These are phyloP conservation scores for Callyntrura sp. DNA, from an alignment of 2,888 invertebrate genomes.

Conservation along the genomic window DNA sequence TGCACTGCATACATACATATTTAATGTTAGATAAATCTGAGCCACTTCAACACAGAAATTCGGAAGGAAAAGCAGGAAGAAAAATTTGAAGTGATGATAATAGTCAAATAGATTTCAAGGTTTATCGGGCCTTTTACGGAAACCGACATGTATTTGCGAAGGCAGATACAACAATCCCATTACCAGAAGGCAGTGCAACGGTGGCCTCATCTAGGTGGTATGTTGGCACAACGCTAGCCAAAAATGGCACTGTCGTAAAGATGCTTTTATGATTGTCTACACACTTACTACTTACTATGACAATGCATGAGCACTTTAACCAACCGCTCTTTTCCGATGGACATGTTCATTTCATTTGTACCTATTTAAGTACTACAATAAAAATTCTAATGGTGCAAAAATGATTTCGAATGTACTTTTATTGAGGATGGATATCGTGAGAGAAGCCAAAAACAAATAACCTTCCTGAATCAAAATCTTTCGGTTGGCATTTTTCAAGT, in stretches of 20 bases:
- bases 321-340: too few species aligned
- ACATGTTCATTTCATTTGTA: too few species aligned
- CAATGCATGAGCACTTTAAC: neutral
- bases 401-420: too few species aligned
- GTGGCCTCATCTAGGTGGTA: neutral
- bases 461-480: too few species aligned
- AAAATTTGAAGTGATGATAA: neutral
- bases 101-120: slow-evolving; percentile 38
- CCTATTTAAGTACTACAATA: too few species aligned
- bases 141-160: neutral
- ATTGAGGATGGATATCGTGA: too few species aligned
- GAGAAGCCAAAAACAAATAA: too few species aligned
- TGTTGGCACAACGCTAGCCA: neutral
- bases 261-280: neutral
- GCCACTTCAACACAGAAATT: neutral
- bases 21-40: too few species aligned
- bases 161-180: neutral
- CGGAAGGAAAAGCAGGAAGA: slow-evolving; percentile 5
- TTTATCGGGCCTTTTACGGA: slow-evolving; percentile 60
- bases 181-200: neutral
- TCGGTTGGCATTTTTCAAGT: too few species aligned
- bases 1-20: too few species aligned
- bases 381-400: too few species aligned
- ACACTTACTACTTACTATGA: neutral
- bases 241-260: slow-evolving; percentile 10